Conservation (phyloP, 2,113 vertebrate genomes). For the Cyprinodon brontotheroides region DNA sequence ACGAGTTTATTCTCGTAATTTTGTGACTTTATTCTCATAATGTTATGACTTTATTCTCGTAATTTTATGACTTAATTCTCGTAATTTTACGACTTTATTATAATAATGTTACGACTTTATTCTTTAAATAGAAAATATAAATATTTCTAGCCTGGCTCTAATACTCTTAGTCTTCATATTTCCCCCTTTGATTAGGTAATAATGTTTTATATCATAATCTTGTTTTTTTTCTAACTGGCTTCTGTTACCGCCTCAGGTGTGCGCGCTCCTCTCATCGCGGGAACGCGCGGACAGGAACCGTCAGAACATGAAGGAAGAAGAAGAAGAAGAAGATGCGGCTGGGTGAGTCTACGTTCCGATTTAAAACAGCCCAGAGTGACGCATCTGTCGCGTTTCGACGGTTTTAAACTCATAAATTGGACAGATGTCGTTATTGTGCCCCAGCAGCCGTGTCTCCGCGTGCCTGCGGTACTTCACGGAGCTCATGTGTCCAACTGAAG, state of each 20-base stretch:
- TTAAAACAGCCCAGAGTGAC: not conserved
- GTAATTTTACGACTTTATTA: too few species aligned
- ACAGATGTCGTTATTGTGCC: accelerated
- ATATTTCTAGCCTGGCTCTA: too few species aligned
- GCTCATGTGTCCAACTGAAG: not conserved
- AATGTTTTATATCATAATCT: not conserved
- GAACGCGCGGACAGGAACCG: conserved; percentile 7
- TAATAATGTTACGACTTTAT: too few species aligned
- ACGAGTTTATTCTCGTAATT: too few species aligned
- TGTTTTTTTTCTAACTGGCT: not conserved
- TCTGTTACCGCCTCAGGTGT: not conserved
- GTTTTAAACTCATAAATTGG: not conserved
- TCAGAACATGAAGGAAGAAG: conserved; percentile 35
- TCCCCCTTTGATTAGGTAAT: not conserved
- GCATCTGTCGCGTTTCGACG: not conserved
- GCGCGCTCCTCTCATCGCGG: conserved; percentile 4
- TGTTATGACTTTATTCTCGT: too few species aligned
- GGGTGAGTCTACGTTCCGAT: conserved; percentile 29
- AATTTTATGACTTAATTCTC: too few species aligned
- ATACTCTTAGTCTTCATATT: too few species aligned
- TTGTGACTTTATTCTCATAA: too few species aligned
- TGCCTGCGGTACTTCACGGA: not conserved
- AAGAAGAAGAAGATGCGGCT: conserved; percentile 56
- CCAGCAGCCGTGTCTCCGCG: not conserved
- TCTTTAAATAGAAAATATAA: too few species aligned